These are phyloP conservation scores for Drosophila paramelanica DNA, from an alignment of 2,888 invertebrate genomes.

Conservation along the genomic window DNA sequence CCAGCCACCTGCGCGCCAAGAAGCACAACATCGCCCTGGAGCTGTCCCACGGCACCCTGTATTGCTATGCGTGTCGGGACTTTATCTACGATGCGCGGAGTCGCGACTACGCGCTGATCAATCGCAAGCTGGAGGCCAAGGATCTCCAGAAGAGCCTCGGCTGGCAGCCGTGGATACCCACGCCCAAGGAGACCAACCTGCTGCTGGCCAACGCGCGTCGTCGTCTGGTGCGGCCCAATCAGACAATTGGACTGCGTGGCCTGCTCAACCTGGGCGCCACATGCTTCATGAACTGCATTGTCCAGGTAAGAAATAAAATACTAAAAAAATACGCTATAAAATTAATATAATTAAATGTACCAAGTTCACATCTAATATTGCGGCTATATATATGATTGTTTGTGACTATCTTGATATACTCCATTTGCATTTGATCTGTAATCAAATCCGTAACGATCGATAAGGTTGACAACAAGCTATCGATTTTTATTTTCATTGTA, in stretches of 20 bases:
- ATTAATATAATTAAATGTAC: too few relatives aligned
- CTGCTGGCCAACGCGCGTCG: constrained; percentile 91
- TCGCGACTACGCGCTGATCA: constrained; percentile 86
- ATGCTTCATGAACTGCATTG: constrained; percentile 99
- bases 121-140: constrained; percentile 87
- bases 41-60: constrained; percentile 93
- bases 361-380: too few relatives aligned
- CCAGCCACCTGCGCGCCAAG: constrained; percentile 92
- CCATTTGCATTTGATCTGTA: neutral
- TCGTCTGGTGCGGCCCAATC: constrained; percentile 91
- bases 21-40: constrained; percentile 95
- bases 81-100: constrained; percentile 94
- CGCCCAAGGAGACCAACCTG: constrained; percentile 90
- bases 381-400: too few relatives aligned
- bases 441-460: neutral
- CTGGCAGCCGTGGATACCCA: constrained; percentile 92
- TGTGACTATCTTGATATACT: neutral
- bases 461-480: neutral
- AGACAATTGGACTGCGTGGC: constrained; percentile 95
- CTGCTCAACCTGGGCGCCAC: constrained; percentile 98
- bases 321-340: too few relatives aligned
- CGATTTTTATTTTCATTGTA: neutral
- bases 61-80: constrained; percentile 95
- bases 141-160: constrained; percentile 87
- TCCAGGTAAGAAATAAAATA: constrained; percentile 87